phyloP scores from a whole-genome alignment of 2,797 vertebrate genomes.

The Lepus townsendii region DNA sequence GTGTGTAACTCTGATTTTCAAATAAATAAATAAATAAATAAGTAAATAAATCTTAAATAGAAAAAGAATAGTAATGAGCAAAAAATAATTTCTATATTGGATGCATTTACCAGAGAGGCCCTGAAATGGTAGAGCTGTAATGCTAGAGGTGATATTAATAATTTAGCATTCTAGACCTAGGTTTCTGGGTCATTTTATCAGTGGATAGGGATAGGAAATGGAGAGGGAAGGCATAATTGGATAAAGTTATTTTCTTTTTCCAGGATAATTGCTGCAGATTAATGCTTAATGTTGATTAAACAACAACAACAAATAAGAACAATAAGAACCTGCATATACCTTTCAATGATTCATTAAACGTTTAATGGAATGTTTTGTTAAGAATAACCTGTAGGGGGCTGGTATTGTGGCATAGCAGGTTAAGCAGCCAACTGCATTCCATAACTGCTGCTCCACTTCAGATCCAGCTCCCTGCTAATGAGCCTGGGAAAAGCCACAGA shows the following conservation, averaged over 20 bases:
- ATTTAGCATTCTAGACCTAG: neutral
- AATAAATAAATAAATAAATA: neutral
- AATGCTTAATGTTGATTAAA: conserved; percentile 29
- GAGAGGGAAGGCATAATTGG: neutral
- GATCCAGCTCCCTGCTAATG: too few relatives aligned
- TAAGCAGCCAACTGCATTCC: too few relatives aligned
- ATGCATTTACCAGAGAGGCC: conserved; percentile 44
- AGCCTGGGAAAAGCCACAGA: too few relatives aligned
- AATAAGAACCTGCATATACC: neutral
- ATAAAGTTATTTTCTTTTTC: conserved; percentile 41
- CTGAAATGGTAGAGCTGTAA: neutral
- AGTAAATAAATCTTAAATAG: neutral
- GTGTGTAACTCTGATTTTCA: too few relatives aligned
- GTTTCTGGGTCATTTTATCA: conserved; percentile 35
- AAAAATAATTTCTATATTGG: conserved; percentile 27
- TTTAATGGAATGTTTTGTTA: neutral
- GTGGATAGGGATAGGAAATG: neutral
- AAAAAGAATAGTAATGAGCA: conserved; percentile 41
- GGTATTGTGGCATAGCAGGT: too few relatives aligned
- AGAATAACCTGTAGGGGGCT: neutral
- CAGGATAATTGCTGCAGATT: neutral
- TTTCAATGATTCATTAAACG: conserved; percentile 49
- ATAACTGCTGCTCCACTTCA: too few relatives aligned
- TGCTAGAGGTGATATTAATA: conserved; percentile 42
- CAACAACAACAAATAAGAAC: too few relatives aligned